Evolutionary conservation across 2,113 vertebrate species (phyloP).

Genomic region (Alligator mississippiensis): DNA sequence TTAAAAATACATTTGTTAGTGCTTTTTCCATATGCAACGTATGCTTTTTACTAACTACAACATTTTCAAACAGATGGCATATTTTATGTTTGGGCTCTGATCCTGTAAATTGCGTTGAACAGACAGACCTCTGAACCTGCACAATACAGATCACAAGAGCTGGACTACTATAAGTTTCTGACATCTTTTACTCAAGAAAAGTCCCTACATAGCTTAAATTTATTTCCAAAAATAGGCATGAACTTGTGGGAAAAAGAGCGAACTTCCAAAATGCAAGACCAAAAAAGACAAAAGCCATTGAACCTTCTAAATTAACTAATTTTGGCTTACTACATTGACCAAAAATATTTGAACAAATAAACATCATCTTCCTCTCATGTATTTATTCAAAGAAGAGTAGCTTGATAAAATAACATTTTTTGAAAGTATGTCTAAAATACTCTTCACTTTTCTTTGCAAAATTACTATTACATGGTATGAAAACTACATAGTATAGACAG

Average conservation of each 20-base stretch:
- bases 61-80: neutral
- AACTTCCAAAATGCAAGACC: neutral
- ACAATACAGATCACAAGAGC: neutral
- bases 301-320: neutral
- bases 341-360: neutral
- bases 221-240: neutral
- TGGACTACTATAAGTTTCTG: neutral
- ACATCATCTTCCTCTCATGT: neutral
- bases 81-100: neutral
- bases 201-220: neutral
- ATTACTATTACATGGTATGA: neutral
- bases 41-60: neutral
- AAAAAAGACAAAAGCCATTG: neutral
- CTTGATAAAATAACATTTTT: neutral
- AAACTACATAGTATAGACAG: conserved; percentile 16
- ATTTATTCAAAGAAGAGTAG: neutral
- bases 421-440: neutral
- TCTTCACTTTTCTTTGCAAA: neutral
- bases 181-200: neutral
- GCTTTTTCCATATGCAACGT: neutral
- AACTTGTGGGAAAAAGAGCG: too few species aligned
- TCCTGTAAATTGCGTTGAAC: neutral
- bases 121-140: neutral
- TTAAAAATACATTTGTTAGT: neutral
- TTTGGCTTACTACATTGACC: neutral